Percentiles rank a stretch among this genome's conserved stretches.
Evolutionary conservation across 1,140 invertebrate genomes (phyloP).

Genomic region (Stenopsyche tienmushanensis): DNA sequence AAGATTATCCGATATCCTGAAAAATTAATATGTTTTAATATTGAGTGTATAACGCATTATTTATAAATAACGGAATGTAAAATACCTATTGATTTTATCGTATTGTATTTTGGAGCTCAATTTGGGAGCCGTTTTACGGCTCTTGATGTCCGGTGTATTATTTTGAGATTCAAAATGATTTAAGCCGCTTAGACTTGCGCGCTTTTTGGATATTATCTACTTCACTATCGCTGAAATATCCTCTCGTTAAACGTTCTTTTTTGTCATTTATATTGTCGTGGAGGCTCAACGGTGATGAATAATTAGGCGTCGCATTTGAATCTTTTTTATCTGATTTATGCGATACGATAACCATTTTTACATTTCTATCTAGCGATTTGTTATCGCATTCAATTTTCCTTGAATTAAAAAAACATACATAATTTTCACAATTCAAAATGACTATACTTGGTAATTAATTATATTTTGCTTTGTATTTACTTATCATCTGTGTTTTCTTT

Average conservation of each 20-base stretch:
- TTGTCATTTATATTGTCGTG: not conserved
- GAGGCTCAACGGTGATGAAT: too few species aligned
- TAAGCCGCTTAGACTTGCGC: too few species aligned
- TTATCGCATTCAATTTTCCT: too few species aligned
- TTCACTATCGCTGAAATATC: too few species aligned
- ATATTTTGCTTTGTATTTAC: too few species aligned
- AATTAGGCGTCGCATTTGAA: not conserved
- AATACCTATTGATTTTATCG: not conserved
- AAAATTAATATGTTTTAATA: constrained; percentile 3
- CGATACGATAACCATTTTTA: not conserved
- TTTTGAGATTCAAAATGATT: not conserved
- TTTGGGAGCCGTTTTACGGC: not conserved
- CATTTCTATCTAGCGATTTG: not conserved
- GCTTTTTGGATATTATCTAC: too few species aligned
- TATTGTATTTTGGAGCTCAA: not conserved
- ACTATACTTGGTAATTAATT: too few species aligned
- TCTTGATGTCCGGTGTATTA: not conserved
- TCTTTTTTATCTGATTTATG: not conserved
- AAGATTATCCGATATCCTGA: constrained; percentile 13
- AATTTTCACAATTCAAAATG: too few species aligned
- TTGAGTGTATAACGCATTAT: not conserved
- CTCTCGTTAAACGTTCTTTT: too few species aligned
- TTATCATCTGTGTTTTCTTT: too few species aligned
- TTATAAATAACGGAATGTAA: not conserved
- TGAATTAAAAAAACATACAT: too few species aligned